Evolutionary conservation across 2,113 vertebrate species (phyloP), one percentile per base, ranked within the genome.

Genomic region (Dendrocopos noguchii): DNA sequence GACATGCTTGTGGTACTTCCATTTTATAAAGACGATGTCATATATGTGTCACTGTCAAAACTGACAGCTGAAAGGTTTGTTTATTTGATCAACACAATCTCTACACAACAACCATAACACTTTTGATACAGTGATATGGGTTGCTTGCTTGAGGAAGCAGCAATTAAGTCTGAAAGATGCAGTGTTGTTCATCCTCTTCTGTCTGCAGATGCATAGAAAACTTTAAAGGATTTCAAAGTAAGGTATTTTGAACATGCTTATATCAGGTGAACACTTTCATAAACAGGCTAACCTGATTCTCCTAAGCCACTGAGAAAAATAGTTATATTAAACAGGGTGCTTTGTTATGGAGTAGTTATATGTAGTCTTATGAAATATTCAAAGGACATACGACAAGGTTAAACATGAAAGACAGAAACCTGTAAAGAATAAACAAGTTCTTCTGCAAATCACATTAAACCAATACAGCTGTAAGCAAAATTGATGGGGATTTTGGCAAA

Each of bases 11-110:
- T 65, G 28, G 68, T 5, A 3, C 34, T 92, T 79, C 31, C 8
- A 5, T 19, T 31, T 86, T 64, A 42, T 84, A 71, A 94, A 93
- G 70, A 94, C 31, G 61, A 46, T 68, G 39, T 80, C 90, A 31
- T 24, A 10, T 36, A 6, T 34, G 75, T 82, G 55, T 83, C 53
- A 11, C 28, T 89, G 64, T 94, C 68, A 87, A 75, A 77, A 71
- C 25, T 77, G 56, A 67, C 79, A 72, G 76, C 31, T 90, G 72
- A 86, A 83, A 90, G 6, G 36, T 63, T 94, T 92, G 36, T 74
- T 88, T 79, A 78, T n/a, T 42, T 88, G 64, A 91, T 93, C 65
- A 82, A 65, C 14, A 46, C 66, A 92, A 47, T 61, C 75, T 83
- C 71, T 85, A 31, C 8, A 28, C 72, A 90, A 80, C 47, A 93